These are phyloP conservation scores for Athrips mouffetella DNA, from an alignment of 2,888 invertebrate genomes.

Conservation along the genomic window DNA sequence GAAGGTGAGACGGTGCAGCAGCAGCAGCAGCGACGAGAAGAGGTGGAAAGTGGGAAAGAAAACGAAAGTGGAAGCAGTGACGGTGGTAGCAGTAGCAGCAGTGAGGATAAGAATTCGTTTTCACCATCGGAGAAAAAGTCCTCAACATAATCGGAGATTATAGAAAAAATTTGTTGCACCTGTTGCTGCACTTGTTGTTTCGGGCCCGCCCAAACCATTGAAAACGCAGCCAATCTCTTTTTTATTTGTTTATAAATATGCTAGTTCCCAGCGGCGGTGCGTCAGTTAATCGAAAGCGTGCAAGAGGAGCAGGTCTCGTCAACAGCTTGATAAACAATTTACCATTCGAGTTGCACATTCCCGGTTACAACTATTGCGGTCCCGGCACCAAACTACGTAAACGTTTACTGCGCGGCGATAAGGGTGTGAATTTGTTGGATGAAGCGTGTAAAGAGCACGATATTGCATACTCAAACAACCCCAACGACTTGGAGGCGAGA, in stretches of 20 bases:
- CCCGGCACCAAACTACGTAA: conserved; percentile 32
- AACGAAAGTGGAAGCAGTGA: no score
- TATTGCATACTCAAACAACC: conserved; percentile 22
- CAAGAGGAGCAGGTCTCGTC: conserved; percentile 16
- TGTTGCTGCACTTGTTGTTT: no score
- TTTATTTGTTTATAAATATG: neutral
- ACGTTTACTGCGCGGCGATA: conserved; percentile 39
- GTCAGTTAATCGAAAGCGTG: neutral
- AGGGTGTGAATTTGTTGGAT: conserved; percentile 30
- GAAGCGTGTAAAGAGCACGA: conserved; percentile 27
- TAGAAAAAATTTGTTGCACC: neutral
- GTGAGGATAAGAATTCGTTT: no score
- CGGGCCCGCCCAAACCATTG: no score
- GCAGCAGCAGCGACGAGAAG: no score
- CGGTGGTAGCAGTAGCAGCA: no score
- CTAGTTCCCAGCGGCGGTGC: neutral
- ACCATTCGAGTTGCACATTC: conserved; percentile 28
- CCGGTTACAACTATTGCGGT: no score
- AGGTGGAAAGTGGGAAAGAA: no score
- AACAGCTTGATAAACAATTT: conserved; percentile 20
- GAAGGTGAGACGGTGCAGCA: no score
- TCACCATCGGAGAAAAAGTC: no score
- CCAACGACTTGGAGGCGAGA: conserved; percentile 24
- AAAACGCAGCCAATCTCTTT: no score
- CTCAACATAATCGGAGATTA: no score